Evolutionary conservation across 2,888 invertebrate species (phyloP).

Genomic region (Plagodis pulveraria): DNA sequence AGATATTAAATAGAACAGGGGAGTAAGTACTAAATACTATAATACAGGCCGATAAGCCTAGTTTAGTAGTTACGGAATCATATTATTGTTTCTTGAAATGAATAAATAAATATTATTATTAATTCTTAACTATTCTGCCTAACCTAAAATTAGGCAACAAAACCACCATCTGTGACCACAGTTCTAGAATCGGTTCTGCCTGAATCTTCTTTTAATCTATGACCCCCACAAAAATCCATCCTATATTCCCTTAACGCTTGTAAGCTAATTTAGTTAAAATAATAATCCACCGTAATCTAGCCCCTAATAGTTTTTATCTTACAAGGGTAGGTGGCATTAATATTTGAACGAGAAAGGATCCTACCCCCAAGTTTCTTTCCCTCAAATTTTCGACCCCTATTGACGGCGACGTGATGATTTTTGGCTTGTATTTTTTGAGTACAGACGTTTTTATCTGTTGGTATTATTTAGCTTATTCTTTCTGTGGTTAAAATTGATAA

Average conservation of each 20-base stretch:
- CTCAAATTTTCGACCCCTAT: not conserved
- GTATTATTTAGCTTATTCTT: not conserved
- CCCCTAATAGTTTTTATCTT: constrained; percentile 82
- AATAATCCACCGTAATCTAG: constrained; percentile 81
- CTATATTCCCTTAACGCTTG: constrained; percentile 66
- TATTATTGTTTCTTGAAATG: no score
- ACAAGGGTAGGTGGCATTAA: constrained; percentile 68
- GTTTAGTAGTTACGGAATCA: no score
- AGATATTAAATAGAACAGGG: no score
- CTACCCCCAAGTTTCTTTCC: constrained; percentile 40
- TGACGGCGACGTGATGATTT: constrained; percentile 38
- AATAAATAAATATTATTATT: no score
- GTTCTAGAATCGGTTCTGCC: constrained; percentile 2
- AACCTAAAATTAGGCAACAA: no score
- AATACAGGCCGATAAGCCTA: no score
- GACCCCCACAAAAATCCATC: constrained; percentile 43
- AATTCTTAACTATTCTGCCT: no score
- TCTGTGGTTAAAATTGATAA: not conserved
- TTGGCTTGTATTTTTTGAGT: constrained; percentile 44
- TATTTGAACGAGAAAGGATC: constrained; percentile 63
- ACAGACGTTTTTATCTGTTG: not conserved
- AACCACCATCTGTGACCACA: no score
- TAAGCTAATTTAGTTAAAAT: constrained; percentile 84
- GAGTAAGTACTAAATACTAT: no score
- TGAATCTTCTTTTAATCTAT: constrained; percentile 51